A percentile compares a stretch with the other conserved stretches of the same genome.
Evolutionary conservation across 2,888 invertebrate species (phyloP).

Genomic region (Frankliniella intonsa): DNA sequence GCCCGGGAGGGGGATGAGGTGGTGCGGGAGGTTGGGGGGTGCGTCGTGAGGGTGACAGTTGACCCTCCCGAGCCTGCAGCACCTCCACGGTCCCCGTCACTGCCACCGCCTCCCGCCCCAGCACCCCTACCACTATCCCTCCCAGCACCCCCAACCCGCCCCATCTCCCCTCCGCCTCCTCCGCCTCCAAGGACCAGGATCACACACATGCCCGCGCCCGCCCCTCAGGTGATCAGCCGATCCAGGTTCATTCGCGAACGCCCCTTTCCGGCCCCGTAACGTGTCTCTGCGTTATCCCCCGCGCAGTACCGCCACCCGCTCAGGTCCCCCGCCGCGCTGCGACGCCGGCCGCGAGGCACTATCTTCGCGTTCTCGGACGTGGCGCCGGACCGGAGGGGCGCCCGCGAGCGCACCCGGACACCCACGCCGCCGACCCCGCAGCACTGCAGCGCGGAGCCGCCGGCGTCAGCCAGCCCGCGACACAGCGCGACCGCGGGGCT

Average conservation of each 20-base stretch:
- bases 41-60: too few relatives aligned
- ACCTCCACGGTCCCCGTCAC: too few relatives aligned
- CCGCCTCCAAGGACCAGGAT: background rate
- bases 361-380: background rate
- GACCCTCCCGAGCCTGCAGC: too few relatives aligned
- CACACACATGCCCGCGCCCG: background rate
- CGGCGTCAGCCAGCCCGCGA: background rate
- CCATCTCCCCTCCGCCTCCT: background rate
- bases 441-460: background rate
- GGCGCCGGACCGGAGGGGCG: background rate
- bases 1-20: background rate
- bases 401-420: background rate
- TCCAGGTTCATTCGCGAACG: too few relatives aligned
- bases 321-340: background rate
- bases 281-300: background rate
- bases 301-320: background rate
- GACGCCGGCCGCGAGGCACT: background rate
- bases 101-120: too few relatives aligned
- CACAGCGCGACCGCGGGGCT: background rate
- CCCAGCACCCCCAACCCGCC: too few relatives aligned
- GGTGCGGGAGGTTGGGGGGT: background rate
- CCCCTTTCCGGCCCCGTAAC: too few relatives aligned
- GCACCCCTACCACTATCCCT: too few relatives aligned
- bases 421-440: background rate
- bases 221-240: background rate